Evolutionary conservation across 2,797 vertebrate genomes (phyloP).

Genomic region (Gadopsis bispinosus): DNA sequence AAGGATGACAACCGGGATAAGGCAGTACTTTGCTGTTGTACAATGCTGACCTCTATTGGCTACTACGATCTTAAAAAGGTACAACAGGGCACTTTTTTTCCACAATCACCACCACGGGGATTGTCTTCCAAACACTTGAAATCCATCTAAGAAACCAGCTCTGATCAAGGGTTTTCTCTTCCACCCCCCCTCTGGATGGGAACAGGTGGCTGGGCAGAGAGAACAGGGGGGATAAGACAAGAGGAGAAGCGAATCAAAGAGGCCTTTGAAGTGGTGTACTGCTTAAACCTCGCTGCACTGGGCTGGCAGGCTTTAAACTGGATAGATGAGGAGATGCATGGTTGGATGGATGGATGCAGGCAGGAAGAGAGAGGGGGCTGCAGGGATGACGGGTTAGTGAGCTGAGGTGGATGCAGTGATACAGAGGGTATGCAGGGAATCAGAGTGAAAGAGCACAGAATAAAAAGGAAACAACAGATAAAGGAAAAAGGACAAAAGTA

Average conservation of each 20-base stretch:
- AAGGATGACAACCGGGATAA: not conserved
- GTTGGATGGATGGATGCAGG: conserved; percentile 51
- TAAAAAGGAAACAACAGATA: not conserved
- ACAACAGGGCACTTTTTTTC: not conserved
- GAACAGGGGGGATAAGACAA: conserved; percentile 36
- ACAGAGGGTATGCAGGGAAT: not conserved
- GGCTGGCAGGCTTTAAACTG: conserved; percentile 38
- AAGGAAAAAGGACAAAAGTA: not conserved
- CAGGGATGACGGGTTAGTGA: conserved; percentile 18
- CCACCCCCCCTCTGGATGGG: conserved; percentile 23
- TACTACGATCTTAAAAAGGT: not conserved
- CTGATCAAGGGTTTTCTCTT: conserved; percentile 39
- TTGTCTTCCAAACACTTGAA: conserved; percentile 31
- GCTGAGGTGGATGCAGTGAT: conserved; percentile 14
- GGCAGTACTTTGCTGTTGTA: conserved; percentile 31
- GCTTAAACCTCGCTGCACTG: conserved; percentile 44
- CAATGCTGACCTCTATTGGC: conserved; percentile 80
- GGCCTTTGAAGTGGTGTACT: conserved; percentile 76
- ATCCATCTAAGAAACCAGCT: conserved; percentile 2
- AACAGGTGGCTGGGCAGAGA: conserved; percentile 68
- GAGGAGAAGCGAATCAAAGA: conserved; percentile 74
- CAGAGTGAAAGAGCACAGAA: not conserved
- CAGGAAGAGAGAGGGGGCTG: conserved; percentile 15
- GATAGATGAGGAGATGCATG: conserved; percentile 53
- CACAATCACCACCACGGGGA: conserved; percentile 14